These are phyloP conservation scores for Lithobius niger DNA, from an alignment of 1,140 invertebrate species.

Conservation along the genomic window DNA sequence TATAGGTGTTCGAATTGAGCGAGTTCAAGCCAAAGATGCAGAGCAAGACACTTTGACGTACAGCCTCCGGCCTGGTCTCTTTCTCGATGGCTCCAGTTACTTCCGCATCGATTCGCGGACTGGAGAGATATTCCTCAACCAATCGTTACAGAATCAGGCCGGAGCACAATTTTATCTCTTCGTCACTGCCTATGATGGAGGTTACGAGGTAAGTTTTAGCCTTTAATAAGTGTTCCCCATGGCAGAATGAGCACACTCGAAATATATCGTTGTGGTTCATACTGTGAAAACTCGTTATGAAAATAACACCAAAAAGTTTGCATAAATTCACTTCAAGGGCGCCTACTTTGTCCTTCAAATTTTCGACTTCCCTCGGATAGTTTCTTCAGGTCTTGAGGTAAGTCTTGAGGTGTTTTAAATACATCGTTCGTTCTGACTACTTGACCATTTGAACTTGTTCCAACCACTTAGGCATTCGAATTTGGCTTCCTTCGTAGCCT, in stretches of 20 bases:
- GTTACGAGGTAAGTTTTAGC: constrained; percentile 20
- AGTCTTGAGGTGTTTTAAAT: no score
- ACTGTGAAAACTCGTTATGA: neutral
- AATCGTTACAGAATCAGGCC: constrained; percentile 51
- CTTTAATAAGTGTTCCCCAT: neutral
- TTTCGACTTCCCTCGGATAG: neutral
- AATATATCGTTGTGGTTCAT: neutral
- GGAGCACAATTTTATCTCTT: constrained; percentile 52
- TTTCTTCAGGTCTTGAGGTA: neutral
- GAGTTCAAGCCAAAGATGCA: constrained; percentile 42
- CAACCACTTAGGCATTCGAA: no score
- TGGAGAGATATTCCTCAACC: constrained; percentile 52
- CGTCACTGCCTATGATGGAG: constrained; percentile 52
- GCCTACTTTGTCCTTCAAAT: neutral
- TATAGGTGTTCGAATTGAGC: constrained; percentile 12
- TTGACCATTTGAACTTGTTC: no score
- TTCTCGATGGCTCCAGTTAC: constrained; percentile 34
- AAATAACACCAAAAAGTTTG: neutral
- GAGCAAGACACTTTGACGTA: constrained; percentile 46
- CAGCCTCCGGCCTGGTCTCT: constrained; percentile 42
- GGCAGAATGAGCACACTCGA: no score
- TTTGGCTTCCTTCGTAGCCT: no score
- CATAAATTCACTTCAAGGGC: neutral
- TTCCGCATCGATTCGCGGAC: constrained; percentile 53
- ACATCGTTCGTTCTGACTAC: no score